These are phyloP conservation scores for Podiceps cristatus DNA, from an alignment of 2,113 vertebrate genomes.

Conservation along the genomic window DNA sequence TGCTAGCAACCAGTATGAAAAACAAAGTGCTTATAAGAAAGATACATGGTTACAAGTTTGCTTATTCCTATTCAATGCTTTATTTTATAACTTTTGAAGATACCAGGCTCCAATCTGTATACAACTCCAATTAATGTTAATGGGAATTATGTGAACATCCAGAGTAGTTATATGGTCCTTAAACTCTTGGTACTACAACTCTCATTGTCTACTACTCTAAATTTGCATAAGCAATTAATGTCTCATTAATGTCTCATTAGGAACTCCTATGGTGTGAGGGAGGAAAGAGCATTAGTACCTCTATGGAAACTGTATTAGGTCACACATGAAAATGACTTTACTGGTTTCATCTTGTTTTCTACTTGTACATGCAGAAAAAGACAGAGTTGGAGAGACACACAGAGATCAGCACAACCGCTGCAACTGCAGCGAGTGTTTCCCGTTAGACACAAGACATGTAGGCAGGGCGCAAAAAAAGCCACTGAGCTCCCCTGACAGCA, in stretches of 20 bases:
- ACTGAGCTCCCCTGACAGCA: background rate
- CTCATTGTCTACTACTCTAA: conserved; percentile 51
- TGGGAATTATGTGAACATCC: conserved; percentile 41
- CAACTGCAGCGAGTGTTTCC: background rate
- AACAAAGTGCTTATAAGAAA: background rate
- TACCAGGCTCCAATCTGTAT: background rate
- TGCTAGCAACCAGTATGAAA: background rate
- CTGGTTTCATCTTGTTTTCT: background rate
- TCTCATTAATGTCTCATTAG: conserved; percentile 75
- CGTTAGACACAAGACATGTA: background rate
- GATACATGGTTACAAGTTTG: background rate
- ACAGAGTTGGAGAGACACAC: background rate
- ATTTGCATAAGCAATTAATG: conserved; percentile 76
- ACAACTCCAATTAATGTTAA: conserved; percentile 61
- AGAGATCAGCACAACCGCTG: accelerated
- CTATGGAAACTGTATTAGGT: conserved; percentile 12
- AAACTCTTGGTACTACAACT: conserved; percentile 54
- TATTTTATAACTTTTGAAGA: conserved; percentile 40
- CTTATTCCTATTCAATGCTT: conserved; percentile 31
- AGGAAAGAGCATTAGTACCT: background rate
- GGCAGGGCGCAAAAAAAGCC: background rate
- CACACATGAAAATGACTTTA: conserved; percentile 1
- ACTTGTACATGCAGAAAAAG: background rate
- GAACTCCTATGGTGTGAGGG: conserved; percentile 24
- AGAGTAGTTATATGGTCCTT: conserved; percentile 51